Base-by-base conservation (phyloP, 2,113 vertebrate genomes). In the Pavo muticus region DNA sequence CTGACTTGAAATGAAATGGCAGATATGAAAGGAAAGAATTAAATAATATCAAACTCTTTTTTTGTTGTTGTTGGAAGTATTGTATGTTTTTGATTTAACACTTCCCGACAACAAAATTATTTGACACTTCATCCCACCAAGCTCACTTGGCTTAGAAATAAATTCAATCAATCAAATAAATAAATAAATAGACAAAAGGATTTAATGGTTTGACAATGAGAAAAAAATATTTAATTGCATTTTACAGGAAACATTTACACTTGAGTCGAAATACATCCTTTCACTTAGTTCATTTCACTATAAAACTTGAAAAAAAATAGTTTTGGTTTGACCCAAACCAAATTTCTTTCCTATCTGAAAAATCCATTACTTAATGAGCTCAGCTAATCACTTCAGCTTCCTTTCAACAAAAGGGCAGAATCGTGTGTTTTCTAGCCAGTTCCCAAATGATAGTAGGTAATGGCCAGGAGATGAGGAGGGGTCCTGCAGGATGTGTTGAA, bases 401-500 rank as follows among this genome's bases (percentile, higher is more conserved):
- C 24, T 79, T 89, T 77, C 68, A 87, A 80, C 16, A 83, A 25
- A 77, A 80, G 32, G 17, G 6, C 32, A 3, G 6, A 93, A 77
- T 77, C 56, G 39, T 37, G 8, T 60, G 56, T 61, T 80, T 90
- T 84, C 68, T 84, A 17, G 7, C 68, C 20, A 52, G 37, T 71
- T 94, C 76, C 40, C 74, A 84, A 80, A 63, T 39, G 64, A 83
- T 42, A 94, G 16, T 27, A 73, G 25, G 9, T 48, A 59, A 93
- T 7, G 13, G 54, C 1, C 14, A 80, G 63, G 11, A 61, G 45
- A 64, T 32, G 44, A 85, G 27, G 35, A 70, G 14, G 14, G 10
- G 19, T 79, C 60, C 32, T 94, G 19, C 39, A 86, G 56, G 50
- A 91, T 48, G 63, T 69, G 95, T 90, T 94, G 29, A 81, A 93